These are phyloP conservation scores for Chiroxiphia lanceolata DNA, from an alignment of 2,797 vertebrate genomes.

Conservation along the genomic window DNA sequence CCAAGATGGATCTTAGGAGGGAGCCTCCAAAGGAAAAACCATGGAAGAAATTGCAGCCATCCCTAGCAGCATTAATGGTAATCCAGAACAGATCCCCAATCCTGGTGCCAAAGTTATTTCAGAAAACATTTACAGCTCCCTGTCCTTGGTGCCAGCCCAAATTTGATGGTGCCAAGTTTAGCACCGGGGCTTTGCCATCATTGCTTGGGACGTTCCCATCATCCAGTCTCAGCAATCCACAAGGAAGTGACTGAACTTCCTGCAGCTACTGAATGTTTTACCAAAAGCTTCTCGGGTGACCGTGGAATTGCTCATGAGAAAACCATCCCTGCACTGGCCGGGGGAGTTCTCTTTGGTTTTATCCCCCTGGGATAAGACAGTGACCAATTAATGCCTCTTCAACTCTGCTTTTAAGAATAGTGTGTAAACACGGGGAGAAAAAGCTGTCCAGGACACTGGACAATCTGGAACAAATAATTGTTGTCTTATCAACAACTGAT, in stretches of 20 bases:
- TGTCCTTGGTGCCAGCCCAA: neutral
- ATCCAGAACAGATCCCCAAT: neutral
- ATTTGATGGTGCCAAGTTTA: neutral
- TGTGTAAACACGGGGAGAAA: neutral
- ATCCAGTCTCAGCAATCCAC: neutral
- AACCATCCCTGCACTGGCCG: neutral
- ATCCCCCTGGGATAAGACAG: neutral
- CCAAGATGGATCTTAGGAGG: neutral
- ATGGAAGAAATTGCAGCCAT: slow-evolving; percentile 11
- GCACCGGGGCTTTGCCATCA: neutral
- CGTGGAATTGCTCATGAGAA: neutral
- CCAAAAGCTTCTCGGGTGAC: neutral
- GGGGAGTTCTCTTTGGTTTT: neutral
- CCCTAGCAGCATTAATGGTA: neutral
- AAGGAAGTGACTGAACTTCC: neutral
- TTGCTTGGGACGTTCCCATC: neutral
- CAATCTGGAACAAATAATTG: neutral
- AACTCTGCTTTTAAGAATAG: neutral
- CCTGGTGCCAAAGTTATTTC: slow-evolving; percentile 1
- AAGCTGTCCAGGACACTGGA: neutral
- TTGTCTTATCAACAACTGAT: neutral
- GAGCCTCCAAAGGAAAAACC: neutral
- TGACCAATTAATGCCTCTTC: neutral
- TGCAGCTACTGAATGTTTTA: neutral
- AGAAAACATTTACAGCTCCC: neutral